Evolutionary conservation across 2,888 invertebrate genomes (phyloP), one percentile per base, ranked within the genome.

Genomic region (Drosophila pegasa): DNA sequence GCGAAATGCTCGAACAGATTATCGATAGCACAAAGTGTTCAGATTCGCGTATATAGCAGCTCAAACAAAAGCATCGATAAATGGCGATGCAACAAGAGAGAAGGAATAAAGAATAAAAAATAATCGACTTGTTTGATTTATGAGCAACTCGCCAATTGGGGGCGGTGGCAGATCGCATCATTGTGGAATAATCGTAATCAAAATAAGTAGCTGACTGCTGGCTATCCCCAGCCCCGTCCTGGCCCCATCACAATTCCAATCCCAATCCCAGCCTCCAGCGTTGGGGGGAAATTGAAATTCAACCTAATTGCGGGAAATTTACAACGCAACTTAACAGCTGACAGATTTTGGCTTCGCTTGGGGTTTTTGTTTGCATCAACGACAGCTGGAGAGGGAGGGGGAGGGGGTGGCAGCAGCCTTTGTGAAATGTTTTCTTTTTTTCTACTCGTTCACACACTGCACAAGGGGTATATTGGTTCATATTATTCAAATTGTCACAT

Each of bases 241-340:
- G 9, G 4, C 25, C 9, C n/a, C 22, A 10, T 8, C 10, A 14
- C 40, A 14, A 2, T 9, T 3, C 9, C 25, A 10, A 5, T 10
- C n/a, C 6, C 27, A 12, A 12, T 5, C 18, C 25, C 29, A 25
- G n/a, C 35, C 33, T 1, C 20, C 33, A 33, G 47, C 63, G 29
- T 56, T 35, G 41, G 60, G 60, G 57, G 78, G 71, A 90, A 89
- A 90, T 90, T 91, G 90, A 90, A 90, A 91, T 89, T 80, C 89
- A 90, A 91, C 90, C 91, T 90, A 90, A 90, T 90, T 91, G 90
- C 88, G 75, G 78, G 67, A 89, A 89, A 90, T 90, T 91, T 88
- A 86, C 88, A 87, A 80, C 82, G 77, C 78, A 75, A 78, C 82
- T 82, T 75, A 80, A 78, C 87, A 81, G 80, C 83, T 87, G 86